A percentile compares a stretch with the other conserved stretches of the same genome.
phyloP scores from a whole-genome alignment of 1,140 invertebrate genomes.

The Melanaphis sacchari region DNA sequence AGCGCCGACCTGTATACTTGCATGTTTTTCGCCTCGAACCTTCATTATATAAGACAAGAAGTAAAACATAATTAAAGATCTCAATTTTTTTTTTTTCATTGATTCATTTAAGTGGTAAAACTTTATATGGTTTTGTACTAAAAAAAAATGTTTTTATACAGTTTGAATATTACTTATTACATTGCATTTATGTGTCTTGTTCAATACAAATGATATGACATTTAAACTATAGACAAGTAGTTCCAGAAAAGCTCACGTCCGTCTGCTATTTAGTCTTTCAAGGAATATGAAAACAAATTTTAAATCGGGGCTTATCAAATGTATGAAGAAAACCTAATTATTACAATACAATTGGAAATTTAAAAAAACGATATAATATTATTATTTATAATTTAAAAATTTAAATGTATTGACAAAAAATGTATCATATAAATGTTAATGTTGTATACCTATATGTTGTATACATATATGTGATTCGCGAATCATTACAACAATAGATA shows the following conservation, averaged over 20 bases:
- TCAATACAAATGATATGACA: not conserved
- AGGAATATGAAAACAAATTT: not conserved
- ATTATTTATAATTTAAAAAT: not conserved
- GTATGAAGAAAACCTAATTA: not conserved
- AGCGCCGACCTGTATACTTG: conserved; percentile 83
- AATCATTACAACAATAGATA: too few species aligned
- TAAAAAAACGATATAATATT: not conserved
- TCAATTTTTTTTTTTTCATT: too few species aligned
- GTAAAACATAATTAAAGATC: not conserved
- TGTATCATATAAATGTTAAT: too few species aligned
- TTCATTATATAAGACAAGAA: conserved; percentile 60
- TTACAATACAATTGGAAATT: not conserved
- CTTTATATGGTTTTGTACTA: not conserved
- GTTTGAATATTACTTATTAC: not conserved
- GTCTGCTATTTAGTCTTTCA: not conserved
- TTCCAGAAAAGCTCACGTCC: not conserved
- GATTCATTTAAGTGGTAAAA: not conserved
- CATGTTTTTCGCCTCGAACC: conserved; percentile 87
- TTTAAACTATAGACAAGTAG: not conserved
- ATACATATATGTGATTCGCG: too few species aligned
- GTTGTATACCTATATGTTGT: too few species aligned
- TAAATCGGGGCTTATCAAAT: not conserved
- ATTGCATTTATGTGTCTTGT: not conserved
- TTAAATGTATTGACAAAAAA: not conserved
- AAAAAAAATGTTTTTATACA: not conserved